Evolutionary conservation across 2,113 vertebrate species (phyloP), one percentile per base, ranked within the genome.

Genomic region (Megaceryle torquata): DNA sequence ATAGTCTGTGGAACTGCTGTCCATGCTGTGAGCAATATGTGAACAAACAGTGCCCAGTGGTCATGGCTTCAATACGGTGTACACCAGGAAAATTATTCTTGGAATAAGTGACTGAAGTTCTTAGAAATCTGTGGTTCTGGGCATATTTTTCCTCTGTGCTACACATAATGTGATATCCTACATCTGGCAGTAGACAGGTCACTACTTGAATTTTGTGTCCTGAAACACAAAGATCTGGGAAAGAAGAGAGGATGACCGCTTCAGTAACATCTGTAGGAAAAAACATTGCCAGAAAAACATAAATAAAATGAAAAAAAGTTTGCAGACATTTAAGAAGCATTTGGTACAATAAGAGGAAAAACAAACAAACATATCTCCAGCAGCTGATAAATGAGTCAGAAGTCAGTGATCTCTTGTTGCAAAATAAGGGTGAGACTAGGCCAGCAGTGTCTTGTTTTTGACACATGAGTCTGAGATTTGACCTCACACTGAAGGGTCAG

Each of bases 101-200:
- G 94, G 97, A 97, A 97, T 82, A 92, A 91, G 31, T 83, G 78
- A 82, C 15, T 28, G 25, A 91, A 70, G 64, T 95, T 97, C 94
- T 96, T 97, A 91, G 95, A 97, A 97, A 89, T 88, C 93, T 77
- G 64, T 86, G 82, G 46, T 88, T 96, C 86, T 80, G 77, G 64
- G 33, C 76, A 88, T 70, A 46, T 93, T 95, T 89, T 35, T 37
- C 37, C 33, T 31, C 79, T 84, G 76, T 81, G 70, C 44, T 95
- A 56, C 37, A 84, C 79, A 94, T 80, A 89, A 86, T 56, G 21
- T 93, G 86, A 92, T 75, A 77, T 33, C 16, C 60, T 81, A 35
- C 90, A 96, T 96, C 92, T 97, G 95, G 69, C 50, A 61, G 65
- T 18, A 86, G 82, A 50, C 69, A 54, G 70, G 51, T 77, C 29